Percentiles rank a stretch among this genome's conserved stretches.
Conservation (phyloP, 2,797 vertebrate genomes). For the Pangasius mekongensis region DNA sequence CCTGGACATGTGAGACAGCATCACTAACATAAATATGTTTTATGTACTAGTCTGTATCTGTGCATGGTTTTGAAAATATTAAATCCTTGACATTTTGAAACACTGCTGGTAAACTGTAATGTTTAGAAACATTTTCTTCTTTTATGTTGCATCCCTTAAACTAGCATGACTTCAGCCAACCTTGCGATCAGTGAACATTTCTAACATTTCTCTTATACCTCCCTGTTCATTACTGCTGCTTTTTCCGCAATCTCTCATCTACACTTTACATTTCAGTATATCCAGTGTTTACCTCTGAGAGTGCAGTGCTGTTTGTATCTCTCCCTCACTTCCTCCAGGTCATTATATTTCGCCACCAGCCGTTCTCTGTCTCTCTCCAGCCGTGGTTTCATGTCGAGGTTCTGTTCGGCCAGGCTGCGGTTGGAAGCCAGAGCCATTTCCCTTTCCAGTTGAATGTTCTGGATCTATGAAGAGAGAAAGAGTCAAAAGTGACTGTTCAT, state of each 20-base stretch:
- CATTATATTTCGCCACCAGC: constrained; percentile 82
- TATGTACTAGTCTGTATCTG: background rate
- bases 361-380: constrained; percentile 81
- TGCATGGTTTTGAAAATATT: background rate
- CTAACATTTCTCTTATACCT: constrained; percentile 3
- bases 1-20: background rate
- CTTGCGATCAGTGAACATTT: background rate
- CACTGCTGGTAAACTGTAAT: background rate
- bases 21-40: background rate
- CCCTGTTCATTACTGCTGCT: background rate
- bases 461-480: constrained; percentile 75
- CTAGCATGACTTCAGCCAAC: background rate
- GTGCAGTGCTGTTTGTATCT: constrained; percentile 83
- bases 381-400: constrained; percentile 85
- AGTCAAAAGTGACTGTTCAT: background rate
- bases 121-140: background rate
- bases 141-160: background rate
- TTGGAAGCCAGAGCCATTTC: constrained; percentile 94
- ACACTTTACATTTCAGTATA: constrained; percentile 54
- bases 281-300: constrained; percentile 77
- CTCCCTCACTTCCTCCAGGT: constrained; percentile 82
- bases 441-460: constrained; percentile 91
- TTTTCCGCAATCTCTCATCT: constrained; percentile 50
- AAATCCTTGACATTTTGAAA: background rate
- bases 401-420: constrained; percentile 89